A percentile compares a stretch with the other conserved stretches of the same genome.
Conservation (phyloP, 53 echinoderm and acorn worm genomes). For the Patiria pectinifera region DNA sequence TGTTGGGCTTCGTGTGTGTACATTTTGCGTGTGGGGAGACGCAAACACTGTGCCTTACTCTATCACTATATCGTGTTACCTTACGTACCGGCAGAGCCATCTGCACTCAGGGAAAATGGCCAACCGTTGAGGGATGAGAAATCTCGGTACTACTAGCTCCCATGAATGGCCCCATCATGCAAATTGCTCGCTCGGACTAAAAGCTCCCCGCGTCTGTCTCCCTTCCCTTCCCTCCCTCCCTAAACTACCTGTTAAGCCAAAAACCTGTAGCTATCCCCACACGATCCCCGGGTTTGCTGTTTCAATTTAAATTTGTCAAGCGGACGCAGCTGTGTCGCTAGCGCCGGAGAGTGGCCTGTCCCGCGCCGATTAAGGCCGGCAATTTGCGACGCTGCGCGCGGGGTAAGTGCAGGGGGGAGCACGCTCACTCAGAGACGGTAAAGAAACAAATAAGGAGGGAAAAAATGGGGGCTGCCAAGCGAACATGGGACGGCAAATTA, state of each 20-base stretch:
- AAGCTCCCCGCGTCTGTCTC: slow-evolving; percentile 14
- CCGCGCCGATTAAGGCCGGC: slow-evolving; percentile 50
- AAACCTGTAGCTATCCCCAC: slow-evolving; percentile 59
- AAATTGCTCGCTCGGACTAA: slow-evolving; percentile 14
- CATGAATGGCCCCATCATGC: slow-evolving; percentile 8
- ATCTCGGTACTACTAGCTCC: neutral
- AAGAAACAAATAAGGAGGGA: neutral
- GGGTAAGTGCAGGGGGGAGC: neutral
- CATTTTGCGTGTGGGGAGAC: neutral
- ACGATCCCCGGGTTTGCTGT: slow-evolving; percentile 58
- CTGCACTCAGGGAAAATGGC: slow-evolving; percentile 9
- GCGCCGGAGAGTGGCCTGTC: slow-evolving; percentile 37
- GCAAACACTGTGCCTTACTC: neutral
- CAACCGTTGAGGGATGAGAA: slow-evolving; percentile 15
- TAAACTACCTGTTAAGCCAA: slow-evolving; percentile 65
- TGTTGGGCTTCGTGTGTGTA: neutral
- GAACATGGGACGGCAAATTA: slow-evolving; percentile 55
- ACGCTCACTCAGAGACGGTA: neutral
- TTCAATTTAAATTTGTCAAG: slow-evolving; percentile 68
- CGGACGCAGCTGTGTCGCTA: slow-evolving; percentile 50
- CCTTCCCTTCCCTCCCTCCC: neutral
- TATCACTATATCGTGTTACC: slow-evolving; percentile 22
- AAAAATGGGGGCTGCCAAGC: slow-evolving; percentile 61
- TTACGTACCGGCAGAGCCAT: neutral
- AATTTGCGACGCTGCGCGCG: slow-evolving; percentile 37